These are phyloP conservation scores for Leptinotarsa rubiginosa DNA, from an alignment of 2,888 invertebrate genomes.

Conservation along the genomic window DNA sequence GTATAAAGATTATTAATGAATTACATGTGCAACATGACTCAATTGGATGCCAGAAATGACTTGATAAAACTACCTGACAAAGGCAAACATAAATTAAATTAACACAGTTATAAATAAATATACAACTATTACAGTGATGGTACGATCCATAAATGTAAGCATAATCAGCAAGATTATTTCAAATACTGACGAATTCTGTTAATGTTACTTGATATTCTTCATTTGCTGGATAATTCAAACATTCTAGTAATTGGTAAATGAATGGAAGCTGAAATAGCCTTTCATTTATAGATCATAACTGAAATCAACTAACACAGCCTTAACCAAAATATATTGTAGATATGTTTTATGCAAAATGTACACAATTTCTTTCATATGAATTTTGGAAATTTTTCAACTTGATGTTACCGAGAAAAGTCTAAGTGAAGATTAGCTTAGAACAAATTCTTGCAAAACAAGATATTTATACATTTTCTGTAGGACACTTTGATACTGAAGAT, in stretches of 20 bases:
- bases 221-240: no score
- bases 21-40: slow-evolving; percentile 70
- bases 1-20: slow-evolving; percentile 66
- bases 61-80: slow-evolving; percentile 53
- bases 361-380: not conserved
- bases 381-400: no score
- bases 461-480: no score
- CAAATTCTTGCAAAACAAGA: no score
- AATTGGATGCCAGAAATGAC: slow-evolving; percentile 61
- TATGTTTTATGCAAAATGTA: slow-evolving; percentile 5
- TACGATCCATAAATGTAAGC: slow-evolving; percentile 6
- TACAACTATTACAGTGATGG: slow-evolving; percentile 18
- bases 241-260: not conserved
- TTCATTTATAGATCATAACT: slow-evolving; percentile 9
- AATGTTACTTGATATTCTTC: not conserved
- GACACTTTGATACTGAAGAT: no score
- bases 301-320: slow-evolving; percentile 14
- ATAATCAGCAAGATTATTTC: not conserved
- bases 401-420: no score
- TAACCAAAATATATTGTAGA: slow-evolving; percentile 8
- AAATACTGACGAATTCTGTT: no score
- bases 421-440: no score
- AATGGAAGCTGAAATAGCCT: not conserved
- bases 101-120: slow-evolving; percentile 28
- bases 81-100: slow-evolving; percentile 20